A percentile compares a stretch with the other conserved stretches of the same genome.
Conservation (phyloP, 2,888 invertebrate species). For the Trichopria drosophilae region DNA sequence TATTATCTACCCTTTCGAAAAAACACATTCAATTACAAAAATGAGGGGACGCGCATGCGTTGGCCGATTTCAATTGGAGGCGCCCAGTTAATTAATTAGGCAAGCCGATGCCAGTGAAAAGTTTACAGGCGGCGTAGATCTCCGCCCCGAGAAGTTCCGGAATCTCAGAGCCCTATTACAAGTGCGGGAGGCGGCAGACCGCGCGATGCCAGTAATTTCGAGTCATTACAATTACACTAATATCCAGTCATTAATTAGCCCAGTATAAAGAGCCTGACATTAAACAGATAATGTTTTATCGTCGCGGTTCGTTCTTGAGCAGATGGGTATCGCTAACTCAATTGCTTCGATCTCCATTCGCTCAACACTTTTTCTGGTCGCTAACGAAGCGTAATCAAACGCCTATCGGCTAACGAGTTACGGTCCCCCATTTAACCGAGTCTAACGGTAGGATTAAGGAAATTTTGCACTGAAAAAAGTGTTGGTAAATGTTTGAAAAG, state of each 20-base stretch:
- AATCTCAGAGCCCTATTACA: not conserved
- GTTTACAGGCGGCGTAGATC: too few relatives aligned
- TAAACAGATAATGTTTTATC: slow-evolving; percentile 54
- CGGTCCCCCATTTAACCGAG: too few relatives aligned
- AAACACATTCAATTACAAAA: too few relatives aligned
- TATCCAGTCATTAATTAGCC: slow-evolving; percentile 55
- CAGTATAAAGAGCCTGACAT: slow-evolving; percentile 53
- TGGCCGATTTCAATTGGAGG: too few relatives aligned
- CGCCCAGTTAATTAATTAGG: slow-evolving; percentile 21
- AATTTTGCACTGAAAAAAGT: too few relatives aligned
- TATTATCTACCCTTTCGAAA: too few relatives aligned
- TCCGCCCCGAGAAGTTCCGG: not conserved
- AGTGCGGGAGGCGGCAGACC: slow-evolving; percentile 43
- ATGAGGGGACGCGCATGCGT: too few relatives aligned
- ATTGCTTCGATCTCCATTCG: slow-evolving; percentile 8
- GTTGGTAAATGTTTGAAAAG: too few relatives aligned
- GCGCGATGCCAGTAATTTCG: slow-evolving; percentile 52
- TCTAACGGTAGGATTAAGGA: too few relatives aligned
- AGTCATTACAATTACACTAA: slow-evolving; percentile 57
- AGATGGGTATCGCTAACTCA: not conserved
- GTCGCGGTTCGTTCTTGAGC: slow-evolving; percentile 41
- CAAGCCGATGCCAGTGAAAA: slow-evolving; percentile 17
- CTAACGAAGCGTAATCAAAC: slow-evolving; percentile 21
- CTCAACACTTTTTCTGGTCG: slow-evolving; percentile 1
- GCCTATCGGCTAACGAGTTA: slow-evolving; percentile 14